These are phyloP conservation scores for Psylliodes chrysocephalus DNA, from an alignment of 2,888 invertebrate genomes.

Conservation along the genomic window DNA sequence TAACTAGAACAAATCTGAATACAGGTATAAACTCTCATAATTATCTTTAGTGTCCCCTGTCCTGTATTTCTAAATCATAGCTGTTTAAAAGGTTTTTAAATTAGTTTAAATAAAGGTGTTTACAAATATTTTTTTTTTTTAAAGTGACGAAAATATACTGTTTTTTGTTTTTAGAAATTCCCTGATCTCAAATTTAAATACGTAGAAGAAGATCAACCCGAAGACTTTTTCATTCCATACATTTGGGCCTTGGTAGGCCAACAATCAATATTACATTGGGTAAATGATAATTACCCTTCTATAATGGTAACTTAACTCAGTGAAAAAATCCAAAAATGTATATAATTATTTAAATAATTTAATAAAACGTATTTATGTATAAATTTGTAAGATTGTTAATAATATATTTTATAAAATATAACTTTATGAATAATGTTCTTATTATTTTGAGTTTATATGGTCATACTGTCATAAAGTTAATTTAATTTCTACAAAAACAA, in stretches of 20 bases:
- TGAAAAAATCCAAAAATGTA: not conserved
- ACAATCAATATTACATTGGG: constrained; percentile 62
- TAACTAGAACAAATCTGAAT: too few relatives aligned
- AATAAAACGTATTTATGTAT: constrained; percentile 21
- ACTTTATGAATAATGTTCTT: not conserved
- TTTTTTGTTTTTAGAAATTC: constrained; percentile 82
- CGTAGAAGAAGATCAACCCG: constrained; percentile 98
- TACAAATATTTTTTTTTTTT: constrained; percentile 3
- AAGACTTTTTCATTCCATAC: constrained; percentile 99
- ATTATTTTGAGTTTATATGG: too few relatives aligned
- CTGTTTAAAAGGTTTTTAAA: too few relatives aligned
- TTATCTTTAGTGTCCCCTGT: too few relatives aligned
- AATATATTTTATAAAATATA: constrained; percentile 19
- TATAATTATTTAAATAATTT: constrained; percentile 2
- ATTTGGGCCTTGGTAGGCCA: constrained; percentile 91
- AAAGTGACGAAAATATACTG: not conserved
- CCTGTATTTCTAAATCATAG: too few relatives aligned
- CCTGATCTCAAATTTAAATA: constrained; percentile 99
- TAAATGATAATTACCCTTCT: constrained; percentile 19
- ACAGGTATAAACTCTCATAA: too few relatives aligned
- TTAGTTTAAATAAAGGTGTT: too few relatives aligned
- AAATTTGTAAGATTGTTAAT: constrained; percentile 24
- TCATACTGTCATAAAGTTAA: too few relatives aligned
- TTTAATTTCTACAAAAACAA: too few relatives aligned
- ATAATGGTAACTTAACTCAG: constrained; percentile 14